Percentiles rank a stretch among this genome's conserved stretches.
Conservation (phyloP, 2,113 vertebrate species). For the Ophthalmolycus amberensis region DNA sequence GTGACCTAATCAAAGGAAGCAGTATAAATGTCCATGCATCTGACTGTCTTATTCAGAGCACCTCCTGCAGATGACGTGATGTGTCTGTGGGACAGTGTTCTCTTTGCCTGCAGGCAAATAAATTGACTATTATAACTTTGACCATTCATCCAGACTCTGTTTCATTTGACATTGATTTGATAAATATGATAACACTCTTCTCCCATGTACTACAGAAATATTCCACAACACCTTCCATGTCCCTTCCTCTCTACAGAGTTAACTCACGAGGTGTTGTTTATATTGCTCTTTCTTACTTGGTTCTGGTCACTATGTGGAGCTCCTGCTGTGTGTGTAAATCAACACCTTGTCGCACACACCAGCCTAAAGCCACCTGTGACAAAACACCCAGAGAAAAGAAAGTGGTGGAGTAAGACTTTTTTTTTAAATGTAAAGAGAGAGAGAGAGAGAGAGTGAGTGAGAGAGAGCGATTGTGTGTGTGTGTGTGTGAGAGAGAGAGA, state of each 20-base stretch:
- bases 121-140: too few relatives aligned
- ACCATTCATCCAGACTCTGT: too few relatives aligned
- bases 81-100: too few relatives aligned
- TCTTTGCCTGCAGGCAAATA: too few relatives aligned
- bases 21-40: too few relatives aligned
- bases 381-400: conserved; percentile 13
- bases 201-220: too few relatives aligned
- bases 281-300: conserved; percentile 57
- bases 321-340: conserved; percentile 74
- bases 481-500: not conserved
- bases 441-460: not conserved
- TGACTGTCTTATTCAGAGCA: too few relatives aligned
- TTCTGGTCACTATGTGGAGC: conserved; percentile 58
- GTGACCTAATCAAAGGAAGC: too few relatives aligned
- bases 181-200: too few relatives aligned
- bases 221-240: too few relatives aligned
- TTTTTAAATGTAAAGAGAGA: not conserved
- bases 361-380: conserved; percentile 51
- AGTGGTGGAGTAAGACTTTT: not conserved
- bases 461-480: not conserved
- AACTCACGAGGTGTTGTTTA: conserved; percentile 74
- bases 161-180: too few relatives aligned
- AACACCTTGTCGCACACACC: conserved; percentile 57
- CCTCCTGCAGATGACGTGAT: too few relatives aligned
- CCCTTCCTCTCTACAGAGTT: conserved; percentile 46